A percentile compares a stretch with the other conserved stretches of the same genome.
phyloP scores from a whole-genome alignment of 2,888 invertebrate species.

The Gisinianus flammeolus region DNA sequence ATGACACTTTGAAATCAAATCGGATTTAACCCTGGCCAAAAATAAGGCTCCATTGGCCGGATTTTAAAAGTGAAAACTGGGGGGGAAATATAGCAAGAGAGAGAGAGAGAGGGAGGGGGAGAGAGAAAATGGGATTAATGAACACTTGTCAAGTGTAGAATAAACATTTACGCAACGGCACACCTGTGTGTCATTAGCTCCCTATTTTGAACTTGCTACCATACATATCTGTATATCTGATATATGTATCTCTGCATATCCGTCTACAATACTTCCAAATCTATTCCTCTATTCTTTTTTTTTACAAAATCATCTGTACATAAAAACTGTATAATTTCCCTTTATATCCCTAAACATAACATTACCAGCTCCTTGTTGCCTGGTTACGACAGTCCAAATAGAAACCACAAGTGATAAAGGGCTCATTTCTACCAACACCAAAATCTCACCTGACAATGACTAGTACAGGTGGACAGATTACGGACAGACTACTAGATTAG shows the following conservation, averaged over 20 bases:
- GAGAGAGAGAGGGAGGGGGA: neutral
- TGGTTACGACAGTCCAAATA: neutral
- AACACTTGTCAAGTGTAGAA: constrained; percentile 37
- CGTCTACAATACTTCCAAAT: too few species aligned
- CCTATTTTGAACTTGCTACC: neutral
- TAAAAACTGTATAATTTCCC: neutral
- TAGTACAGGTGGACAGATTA: constrained; percentile 16
- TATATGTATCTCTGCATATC: neutral
- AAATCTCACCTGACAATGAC: neutral
- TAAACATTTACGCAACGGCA: constrained; percentile 29
- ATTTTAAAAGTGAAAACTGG: constrained; percentile 29
- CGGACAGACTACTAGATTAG: neutral
- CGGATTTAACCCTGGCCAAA: constrained; percentile 33
- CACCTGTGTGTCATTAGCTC: constrained; percentile 30
- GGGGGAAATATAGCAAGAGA: neutral
- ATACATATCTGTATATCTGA: neutral
- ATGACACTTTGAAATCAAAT: constrained; percentile 33
- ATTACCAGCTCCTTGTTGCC: neutral
- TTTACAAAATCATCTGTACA: neutral
- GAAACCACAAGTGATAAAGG: constrained; percentile 8
- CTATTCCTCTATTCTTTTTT: too few species aligned
- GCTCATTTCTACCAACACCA: constrained; percentile 11
- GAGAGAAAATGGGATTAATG: constrained; percentile 28
- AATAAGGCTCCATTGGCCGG: constrained; percentile 30
- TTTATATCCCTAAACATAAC: neutral